These are phyloP conservation scores for Sparidentex hasta DNA, from an alignment of 2,797 vertebrate genomes.

Conservation along the genomic window DNA sequence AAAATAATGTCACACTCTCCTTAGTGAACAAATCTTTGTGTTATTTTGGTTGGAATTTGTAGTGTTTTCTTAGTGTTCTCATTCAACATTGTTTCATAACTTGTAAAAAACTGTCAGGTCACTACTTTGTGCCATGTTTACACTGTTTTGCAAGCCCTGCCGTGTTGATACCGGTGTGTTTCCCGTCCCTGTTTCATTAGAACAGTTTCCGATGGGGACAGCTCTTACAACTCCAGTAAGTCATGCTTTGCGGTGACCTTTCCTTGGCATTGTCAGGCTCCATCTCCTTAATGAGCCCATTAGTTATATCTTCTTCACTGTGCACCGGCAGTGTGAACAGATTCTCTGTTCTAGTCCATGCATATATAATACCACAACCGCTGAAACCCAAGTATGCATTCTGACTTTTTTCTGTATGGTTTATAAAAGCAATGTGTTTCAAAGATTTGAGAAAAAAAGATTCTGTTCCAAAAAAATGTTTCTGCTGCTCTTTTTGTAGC, in stretches of 20 bases:
- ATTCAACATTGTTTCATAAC: conserved; percentile 36
- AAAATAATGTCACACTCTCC: conserved; percentile 1
- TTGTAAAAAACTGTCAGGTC: conserved; percentile 29
- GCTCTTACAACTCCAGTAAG: conserved; percentile 92
- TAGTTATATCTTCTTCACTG: conserved; percentile 67
- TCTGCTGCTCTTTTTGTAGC: conserved; percentile 23
- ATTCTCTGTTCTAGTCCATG: conserved; percentile 59
- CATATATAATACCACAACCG: conserved; percentile 54
- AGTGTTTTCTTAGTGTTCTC: background rate
- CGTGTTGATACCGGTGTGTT: conserved; percentile 78
- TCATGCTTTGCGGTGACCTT: conserved; percentile 89
- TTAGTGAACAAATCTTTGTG: conserved; percentile 4
- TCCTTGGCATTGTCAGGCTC: conserved; percentile 69
- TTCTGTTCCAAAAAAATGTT: conserved; percentile 17
- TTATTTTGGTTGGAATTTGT: conserved; percentile 6
- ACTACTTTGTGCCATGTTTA: conserved; percentile 46
- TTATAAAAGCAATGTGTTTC: conserved; percentile 19
- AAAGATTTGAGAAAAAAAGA: conserved; percentile 7
- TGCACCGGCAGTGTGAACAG: conserved; percentile 59
- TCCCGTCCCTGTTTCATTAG: conserved; percentile 91
- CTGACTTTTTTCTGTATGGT: conserved; percentile 36
- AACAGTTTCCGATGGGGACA: conserved; percentile 90
- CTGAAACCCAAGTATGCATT: conserved; percentile 31
- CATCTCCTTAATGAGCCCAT: conserved; percentile 77
- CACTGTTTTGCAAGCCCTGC: conserved; percentile 45